A percentile compares a stretch with the other conserved stretches of the same genome.
phyloP scores from a whole-genome alignment of 2,113 vertebrate species.

The Tupaia chinensis region DNA sequence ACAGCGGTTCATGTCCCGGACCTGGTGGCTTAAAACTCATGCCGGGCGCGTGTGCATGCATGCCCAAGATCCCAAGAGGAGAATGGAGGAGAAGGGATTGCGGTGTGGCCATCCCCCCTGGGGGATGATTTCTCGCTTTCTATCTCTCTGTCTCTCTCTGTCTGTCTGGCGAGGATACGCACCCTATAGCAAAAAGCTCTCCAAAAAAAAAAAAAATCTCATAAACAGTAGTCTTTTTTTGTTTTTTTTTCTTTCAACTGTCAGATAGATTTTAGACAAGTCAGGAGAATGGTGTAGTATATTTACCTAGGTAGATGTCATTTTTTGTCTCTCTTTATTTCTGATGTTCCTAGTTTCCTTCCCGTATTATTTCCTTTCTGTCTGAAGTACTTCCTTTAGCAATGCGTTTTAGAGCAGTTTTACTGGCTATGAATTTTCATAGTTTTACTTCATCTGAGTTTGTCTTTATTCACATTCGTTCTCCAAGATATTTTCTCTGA shows the following conservation, averaged over 20 bases:
- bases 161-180: too few relatives aligned
- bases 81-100: too few relatives aligned
- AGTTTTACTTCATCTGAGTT: not conserved
- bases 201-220: too few relatives aligned
- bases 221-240: too few relatives aligned
- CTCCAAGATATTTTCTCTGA: not conserved
- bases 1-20: too few relatives aligned
- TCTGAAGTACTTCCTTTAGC: not conserved
- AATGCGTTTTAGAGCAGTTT: not conserved
- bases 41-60: too few relatives aligned
- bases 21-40: too few relatives aligned
- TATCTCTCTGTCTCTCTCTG: too few relatives aligned
- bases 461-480: not conserved
- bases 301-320: not conserved
- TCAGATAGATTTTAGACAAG: not conserved
- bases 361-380: not conserved
- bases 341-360: not conserved
- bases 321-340: not conserved
- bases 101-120: too few relatives aligned
- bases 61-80: too few relatives aligned
- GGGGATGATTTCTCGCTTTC: too few relatives aligned
- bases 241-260: not conserved
- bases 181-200: too few relatives aligned
- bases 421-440: not conserved
- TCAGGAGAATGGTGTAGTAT: not conserved